Percentiles rank a stretch among this genome's conserved stretches.
These are phyloP conservation scores for Dynastes maya DNA, from an alignment of 2,888 invertebrate genomes.

Conservation along the genomic window DNA sequence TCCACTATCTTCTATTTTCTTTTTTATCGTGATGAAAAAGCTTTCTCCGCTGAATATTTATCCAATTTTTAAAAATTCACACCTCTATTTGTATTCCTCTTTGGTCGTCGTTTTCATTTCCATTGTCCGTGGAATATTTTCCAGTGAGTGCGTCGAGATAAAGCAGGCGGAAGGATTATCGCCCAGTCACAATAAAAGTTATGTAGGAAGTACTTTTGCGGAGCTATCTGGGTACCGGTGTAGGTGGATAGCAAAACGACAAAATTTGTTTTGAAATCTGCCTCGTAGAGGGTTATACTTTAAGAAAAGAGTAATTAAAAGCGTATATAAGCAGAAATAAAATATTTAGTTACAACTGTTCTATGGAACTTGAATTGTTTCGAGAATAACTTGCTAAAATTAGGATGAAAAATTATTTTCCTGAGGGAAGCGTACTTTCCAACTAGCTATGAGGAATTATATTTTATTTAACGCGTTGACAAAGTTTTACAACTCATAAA, in stretches of 20 bases:
- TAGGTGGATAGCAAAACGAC: background rate
- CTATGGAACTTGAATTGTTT: background rate
- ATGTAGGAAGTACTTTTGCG: slow-evolving; percentile 6
- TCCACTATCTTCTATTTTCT: background rate
- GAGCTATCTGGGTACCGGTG: background rate
- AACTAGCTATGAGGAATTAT: too few species aligned
- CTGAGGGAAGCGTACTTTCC: too few species aligned
- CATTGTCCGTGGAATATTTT: slow-evolving; percentile 31
- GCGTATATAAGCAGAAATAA: slow-evolving; percentile 6
- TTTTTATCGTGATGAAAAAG: background rate
- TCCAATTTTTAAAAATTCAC: slow-evolving; percentile 19
- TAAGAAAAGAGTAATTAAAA: background rate
- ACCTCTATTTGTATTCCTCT: slow-evolving; percentile 30
- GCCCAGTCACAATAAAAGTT: slow-evolving; percentile 1
- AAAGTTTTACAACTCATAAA: too few species aligned
- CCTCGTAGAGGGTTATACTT: background rate
- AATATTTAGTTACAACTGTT: slow-evolving; percentile 10
- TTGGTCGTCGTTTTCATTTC: slow-evolving; percentile 18
- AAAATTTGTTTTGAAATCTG: too few species aligned
- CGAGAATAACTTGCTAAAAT: background rate
- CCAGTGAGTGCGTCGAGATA: slow-evolving; percentile 17
- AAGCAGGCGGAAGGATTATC: slow-evolving; percentile 24
- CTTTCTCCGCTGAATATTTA: too few species aligned
- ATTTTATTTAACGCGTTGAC: too few species aligned
- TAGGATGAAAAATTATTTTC: background rate